A percentile compares a stretch with the other conserved stretches of the same genome.
Conservation (phyloP, 2,113 vertebrate genomes). For the Uropsilus gracilis region DNA sequence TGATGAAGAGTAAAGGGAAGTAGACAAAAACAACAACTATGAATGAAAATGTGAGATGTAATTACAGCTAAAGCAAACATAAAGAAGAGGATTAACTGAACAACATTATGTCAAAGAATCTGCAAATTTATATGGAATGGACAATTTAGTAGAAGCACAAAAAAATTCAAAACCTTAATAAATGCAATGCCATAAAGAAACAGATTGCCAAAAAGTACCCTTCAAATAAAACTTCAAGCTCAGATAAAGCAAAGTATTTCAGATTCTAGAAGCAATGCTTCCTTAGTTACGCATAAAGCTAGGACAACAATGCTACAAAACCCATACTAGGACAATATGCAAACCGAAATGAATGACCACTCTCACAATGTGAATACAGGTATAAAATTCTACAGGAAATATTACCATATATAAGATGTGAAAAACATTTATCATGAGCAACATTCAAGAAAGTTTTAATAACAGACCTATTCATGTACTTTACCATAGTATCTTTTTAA, state of each 20-base stretch:
- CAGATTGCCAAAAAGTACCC: background rate
- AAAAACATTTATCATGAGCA: background rate
- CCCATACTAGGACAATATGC: background rate
- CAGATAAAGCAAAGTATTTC: background rate
- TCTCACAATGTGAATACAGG: background rate
- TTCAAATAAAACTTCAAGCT: slow-evolving; percentile 17
- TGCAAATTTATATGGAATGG: background rate
- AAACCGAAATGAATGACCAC: background rate
- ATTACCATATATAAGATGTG: background rate
- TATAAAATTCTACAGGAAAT: background rate
- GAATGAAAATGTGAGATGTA: background rate
- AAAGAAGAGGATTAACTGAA: background rate
- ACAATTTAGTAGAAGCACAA: background rate
- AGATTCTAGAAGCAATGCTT: background rate
- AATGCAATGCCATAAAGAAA: background rate
- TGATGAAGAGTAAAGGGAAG: background rate
- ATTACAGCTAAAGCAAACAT: background rate
- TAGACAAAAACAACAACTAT: background rate
- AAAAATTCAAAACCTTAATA: background rate
- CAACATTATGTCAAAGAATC: background rate
- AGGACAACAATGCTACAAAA: background rate
- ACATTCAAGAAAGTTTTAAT: slow-evolving; percentile 30
- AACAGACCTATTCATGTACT: background rate
- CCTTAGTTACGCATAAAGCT: background rate
- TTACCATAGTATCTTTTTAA: slow-evolving; percentile 19